These are phyloP conservation scores for Channa maculata DNA, from an alignment of 2,113 vertebrate species.

Conservation along the genomic window DNA sequence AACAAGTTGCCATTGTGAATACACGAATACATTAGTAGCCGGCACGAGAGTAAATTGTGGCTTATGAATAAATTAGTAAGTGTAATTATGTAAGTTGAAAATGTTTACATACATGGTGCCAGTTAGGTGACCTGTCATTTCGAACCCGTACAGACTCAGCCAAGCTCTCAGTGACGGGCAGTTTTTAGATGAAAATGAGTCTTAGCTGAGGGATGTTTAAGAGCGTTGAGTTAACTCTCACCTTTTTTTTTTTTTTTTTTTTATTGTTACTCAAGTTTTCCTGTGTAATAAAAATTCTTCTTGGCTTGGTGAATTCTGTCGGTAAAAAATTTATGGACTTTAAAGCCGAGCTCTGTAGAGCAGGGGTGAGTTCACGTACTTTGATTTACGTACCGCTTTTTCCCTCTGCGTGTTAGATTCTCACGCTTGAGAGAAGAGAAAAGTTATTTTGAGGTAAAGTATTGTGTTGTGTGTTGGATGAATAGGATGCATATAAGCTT, in stretches of 20 bases:
- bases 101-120: not conserved
- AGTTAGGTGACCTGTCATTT: conserved; percentile 7
- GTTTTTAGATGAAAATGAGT: not conserved
- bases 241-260: not conserved
- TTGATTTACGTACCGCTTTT: conserved; percentile 12
- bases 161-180: not conserved
- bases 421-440: not conserved
- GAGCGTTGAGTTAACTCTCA: not conserved
- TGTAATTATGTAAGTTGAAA: no score
- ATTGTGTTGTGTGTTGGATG: conserved; percentile 1
- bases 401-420: conserved; percentile 2
- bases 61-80: no score
- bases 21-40: no score
- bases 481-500: conserved; percentile 6
- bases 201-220: not conserved
- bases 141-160: conserved; percentile 4
- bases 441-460: not conserved
- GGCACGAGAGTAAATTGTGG: no score
- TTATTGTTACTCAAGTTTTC: not conserved
- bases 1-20: no score
- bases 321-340: not conserved
- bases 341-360: conserved; percentile 4
- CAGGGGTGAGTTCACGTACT: conserved; percentile 20
- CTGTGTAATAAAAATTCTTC: not conserved
- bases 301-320: not conserved